Evolutionary conservation across 2,797 vertebrate species (phyloP).

Genomic region (Anomalospiza imberbis): DNA sequence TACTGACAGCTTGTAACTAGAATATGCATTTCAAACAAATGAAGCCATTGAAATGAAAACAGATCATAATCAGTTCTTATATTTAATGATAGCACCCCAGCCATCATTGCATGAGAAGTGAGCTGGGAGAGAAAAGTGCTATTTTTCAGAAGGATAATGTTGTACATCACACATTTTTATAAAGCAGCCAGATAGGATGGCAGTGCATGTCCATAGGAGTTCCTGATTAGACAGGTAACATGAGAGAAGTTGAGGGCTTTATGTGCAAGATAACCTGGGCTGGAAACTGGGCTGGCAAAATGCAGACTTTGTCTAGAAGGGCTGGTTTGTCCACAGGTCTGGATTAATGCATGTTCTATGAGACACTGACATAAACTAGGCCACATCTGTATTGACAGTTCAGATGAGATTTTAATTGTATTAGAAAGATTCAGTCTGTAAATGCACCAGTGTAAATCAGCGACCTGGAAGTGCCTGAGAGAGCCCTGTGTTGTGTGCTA

Average conservation of each 20-base stretch:
- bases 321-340: neutral
- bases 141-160: neutral
- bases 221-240: neutral
- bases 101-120: neutral
- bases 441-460: slow-evolving; percentile 51
- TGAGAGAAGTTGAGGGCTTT: neutral
- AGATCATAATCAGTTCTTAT: neutral
- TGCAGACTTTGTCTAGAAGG: slow-evolving; percentile 39
- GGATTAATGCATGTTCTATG: neutral
- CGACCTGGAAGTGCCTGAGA: slow-evolving; percentile 60
- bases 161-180: neutral
- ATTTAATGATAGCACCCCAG: neutral
- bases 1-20: slow-evolving; percentile 21
- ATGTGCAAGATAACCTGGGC: neutral
- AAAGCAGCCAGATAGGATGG: neutral
- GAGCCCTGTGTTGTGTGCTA: neutral
- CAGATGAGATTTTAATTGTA: slow-evolving; percentile 65
- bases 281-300: neutral
- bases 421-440: slow-evolving; percentile 56
- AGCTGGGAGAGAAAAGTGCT: neutral
- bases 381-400: slow-evolving; percentile 53
- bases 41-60: slow-evolving; percentile 21
- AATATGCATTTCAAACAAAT: slow-evolving; percentile 9
- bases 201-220: neutral
- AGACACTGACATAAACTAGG: slow-evolving; percentile 30